Conservation (phyloP, 2,113 vertebrate genomes). For the Gambusia holbrooki region DNA sequence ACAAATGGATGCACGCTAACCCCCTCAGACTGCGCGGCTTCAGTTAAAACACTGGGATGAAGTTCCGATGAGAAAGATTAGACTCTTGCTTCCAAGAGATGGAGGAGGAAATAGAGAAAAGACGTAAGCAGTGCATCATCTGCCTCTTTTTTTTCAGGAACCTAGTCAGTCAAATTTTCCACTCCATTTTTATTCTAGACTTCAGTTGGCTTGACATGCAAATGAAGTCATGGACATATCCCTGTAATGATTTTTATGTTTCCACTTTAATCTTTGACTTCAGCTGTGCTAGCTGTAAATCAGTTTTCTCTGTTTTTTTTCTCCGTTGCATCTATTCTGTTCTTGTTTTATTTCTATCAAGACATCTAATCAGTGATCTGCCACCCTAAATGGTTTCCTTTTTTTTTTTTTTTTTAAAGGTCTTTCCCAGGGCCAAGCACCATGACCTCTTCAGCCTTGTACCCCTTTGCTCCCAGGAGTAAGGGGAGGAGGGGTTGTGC, state of each 20-base stretch:
- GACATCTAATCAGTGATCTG: constrained; percentile 39
- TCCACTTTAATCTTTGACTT: not conserved
- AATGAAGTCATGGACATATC: constrained; percentile 4
- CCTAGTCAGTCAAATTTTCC: constrained; percentile 71
- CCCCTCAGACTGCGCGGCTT: constrained; percentile 23
- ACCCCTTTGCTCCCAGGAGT: constrained; percentile 71
- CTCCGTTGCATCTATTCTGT: not conserved
- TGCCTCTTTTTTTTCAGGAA: constrained; percentile 39
- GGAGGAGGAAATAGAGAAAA: constrained; percentile 59
- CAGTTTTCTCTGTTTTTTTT: not conserved
- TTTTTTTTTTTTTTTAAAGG: constrained; percentile 42
- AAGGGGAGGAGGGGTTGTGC: constrained; percentile 38
- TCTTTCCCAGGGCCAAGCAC: constrained; percentile 76
- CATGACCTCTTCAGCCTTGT: constrained; percentile 72
- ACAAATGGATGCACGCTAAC: constrained; percentile 32
- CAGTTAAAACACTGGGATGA: constrained; percentile 36
- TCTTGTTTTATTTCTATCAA: constrained; percentile 38
- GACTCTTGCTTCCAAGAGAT: constrained; percentile 46
- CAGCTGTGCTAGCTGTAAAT: not conserved
- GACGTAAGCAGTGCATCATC: constrained; percentile 65
- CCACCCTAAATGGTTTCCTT: constrained; percentile 21
- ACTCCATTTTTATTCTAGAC: constrained; percentile 77
- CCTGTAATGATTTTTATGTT: not conserved
- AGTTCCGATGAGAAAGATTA: constrained; percentile 80
- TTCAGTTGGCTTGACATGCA: constrained; percentile 25